Conservation (phyloP, 2,797 vertebrate species). For the Alosa sapidissima region DNA sequence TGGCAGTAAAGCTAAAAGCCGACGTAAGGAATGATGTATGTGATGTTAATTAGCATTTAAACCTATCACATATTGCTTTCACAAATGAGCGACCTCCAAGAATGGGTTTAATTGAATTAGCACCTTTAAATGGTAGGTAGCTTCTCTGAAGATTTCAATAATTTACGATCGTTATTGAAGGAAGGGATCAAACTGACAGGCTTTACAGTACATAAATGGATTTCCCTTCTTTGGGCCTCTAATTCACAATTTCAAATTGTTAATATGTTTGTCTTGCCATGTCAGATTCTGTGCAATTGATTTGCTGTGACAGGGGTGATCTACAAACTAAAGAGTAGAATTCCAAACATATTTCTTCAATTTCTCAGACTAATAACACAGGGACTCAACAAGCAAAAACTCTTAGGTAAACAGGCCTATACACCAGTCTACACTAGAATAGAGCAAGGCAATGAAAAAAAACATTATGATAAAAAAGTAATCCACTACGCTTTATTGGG, state of each 20-base stretch:
- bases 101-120: constrained; percentile 53
- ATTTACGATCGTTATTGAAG: not conserved
- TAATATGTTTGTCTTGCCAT: not conserved
- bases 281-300: not conserved
- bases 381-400: not conserved
- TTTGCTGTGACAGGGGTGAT: not conserved
- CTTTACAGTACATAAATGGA: constrained; percentile 11
- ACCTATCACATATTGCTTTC: constrained; percentile 44
- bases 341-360: not conserved
- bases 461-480: not conserved
- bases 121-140: constrained; percentile 45
- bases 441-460: not conserved
- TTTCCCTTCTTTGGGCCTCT: not conserved
- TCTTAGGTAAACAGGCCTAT: not conserved
- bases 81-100: constrained; percentile 41
- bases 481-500: not conserved
- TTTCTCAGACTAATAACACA: not conserved
- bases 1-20: constrained; percentile 36
- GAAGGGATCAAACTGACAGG: constrained; percentile 7
- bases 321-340: not conserved
- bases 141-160: constrained; percentile 19
- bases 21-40: constrained; percentile 47
- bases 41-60: constrained; percentile 54
- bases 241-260: not conserved
- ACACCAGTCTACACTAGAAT: not conserved